Conservation (phyloP, 37 sponge, comb jelly and placozoan species). For the Bolinopsis microptera region DNA sequence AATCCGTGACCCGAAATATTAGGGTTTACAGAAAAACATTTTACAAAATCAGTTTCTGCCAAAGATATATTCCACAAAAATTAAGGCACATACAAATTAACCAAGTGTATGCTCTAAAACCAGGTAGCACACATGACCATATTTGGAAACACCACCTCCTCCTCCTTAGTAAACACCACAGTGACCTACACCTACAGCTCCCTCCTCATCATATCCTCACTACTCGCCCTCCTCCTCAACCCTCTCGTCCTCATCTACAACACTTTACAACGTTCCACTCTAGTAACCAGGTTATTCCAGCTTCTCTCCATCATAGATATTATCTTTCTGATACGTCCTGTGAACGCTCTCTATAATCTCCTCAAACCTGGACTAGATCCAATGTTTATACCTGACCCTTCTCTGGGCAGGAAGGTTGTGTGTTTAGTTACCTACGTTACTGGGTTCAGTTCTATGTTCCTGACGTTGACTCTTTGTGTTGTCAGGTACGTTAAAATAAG, state of each 20-base stretch:
- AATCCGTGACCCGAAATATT: too few relatives aligned
- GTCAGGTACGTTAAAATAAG: background rate
- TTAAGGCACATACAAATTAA: too few relatives aligned
- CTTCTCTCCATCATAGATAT: background rate
- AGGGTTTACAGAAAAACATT: too few relatives aligned
- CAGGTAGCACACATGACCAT: too few relatives aligned
- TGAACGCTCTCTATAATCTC: background rate
- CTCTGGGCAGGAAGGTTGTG: background rate
- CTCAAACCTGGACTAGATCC: background rate
- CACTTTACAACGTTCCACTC: background rate
- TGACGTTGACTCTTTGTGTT: background rate
- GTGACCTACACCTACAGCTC: background rate
- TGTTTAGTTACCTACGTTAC: background rate
- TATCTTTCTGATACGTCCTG: background rate
- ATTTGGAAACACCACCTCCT: background rate
- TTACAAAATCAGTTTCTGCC: too few relatives aligned
- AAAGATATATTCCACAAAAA: too few relatives aligned
- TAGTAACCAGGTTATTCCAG: conserved; percentile 9
- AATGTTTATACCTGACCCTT: background rate
- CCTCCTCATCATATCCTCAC: background rate
- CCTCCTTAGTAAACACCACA: background rate
- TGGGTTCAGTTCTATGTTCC: background rate
- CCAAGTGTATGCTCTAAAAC: too few relatives aligned
- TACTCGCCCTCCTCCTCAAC: background rate
- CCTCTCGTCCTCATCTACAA: conserved; percentile 34